Percentiles rank a stretch among this genome's conserved stretches.
Evolutionary conservation across 1,140 invertebrate genomes (phyloP).

Genomic region (Stenopsyche tienmushanensis): DNA sequence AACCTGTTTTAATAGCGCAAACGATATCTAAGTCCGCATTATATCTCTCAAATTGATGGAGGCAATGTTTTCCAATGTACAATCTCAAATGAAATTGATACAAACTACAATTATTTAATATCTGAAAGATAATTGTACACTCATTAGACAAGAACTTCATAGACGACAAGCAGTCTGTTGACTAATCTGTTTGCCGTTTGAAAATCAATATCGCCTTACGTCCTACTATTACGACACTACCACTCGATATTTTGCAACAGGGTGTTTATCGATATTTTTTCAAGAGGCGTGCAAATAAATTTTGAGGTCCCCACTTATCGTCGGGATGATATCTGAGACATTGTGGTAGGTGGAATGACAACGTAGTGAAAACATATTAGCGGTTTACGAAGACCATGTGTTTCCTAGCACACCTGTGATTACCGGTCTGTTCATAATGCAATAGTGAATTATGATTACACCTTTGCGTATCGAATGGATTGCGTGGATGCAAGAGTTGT

Average conservation of each 20-base stretch:
- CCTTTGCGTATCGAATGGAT: constrained; percentile 22
- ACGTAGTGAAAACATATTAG: background rate
- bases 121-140: constrained; percentile 10
- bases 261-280: too few species aligned
- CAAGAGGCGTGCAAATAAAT: too few species aligned
- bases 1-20: too few species aligned
- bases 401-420: constrained; percentile 13
- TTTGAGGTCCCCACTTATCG: too few species aligned
- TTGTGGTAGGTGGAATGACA: too few species aligned
- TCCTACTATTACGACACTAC: background rate
- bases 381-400: background rate
- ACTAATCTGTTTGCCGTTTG: background rate
- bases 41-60: too few species aligned
- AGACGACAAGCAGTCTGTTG: constrained; percentile 17
- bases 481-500: constrained; percentile 13
- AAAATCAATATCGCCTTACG: background rate
- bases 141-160: constrained; percentile 4
- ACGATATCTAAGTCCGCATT: too few species aligned
- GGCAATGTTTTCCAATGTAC: too few species aligned
- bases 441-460: constrained; percentile 24
- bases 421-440: constrained; percentile 14
- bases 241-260: background rate
- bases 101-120: too few species aligned
- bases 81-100: too few species aligned
- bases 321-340: too few species aligned